phyloP scores from a whole-genome alignment of 2,113 vertebrate genomes.

The Arvicanthis niloticus region DNA sequence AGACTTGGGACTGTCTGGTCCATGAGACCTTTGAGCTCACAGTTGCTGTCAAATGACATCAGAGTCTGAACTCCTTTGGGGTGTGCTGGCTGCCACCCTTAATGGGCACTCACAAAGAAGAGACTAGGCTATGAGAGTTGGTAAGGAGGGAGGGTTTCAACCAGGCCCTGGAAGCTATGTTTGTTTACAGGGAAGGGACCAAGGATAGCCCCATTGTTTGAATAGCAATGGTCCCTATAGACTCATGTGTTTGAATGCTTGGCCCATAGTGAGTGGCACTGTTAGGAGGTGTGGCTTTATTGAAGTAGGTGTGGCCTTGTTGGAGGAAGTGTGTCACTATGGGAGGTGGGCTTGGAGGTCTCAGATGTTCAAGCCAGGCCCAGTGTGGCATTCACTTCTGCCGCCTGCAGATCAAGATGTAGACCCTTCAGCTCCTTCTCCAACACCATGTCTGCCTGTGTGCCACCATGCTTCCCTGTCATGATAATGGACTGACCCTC shows the following conservation, averaged over 20 bases:
- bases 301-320: background rate
- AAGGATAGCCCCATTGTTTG: background rate
- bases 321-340: background rate
- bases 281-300: background rate
- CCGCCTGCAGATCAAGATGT: background rate
- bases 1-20: background rate
- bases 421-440: background rate
- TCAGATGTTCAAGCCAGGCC: background rate
- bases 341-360: background rate
- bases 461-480: background rate
- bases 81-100: background rate
- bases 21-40: background rate
- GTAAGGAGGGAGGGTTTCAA: background rate
- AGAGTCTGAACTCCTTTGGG: background rate
- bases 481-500: background rate
- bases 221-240: background rate
- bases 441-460: background rate
- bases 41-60: background rate
- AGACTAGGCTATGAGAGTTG: background rate
- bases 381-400: background rate
- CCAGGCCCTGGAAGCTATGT: background rate
- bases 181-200: background rate
- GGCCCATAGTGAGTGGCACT: background rate
- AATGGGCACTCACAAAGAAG: background rate
- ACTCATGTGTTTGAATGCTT: background rate